phyloP scores from a whole-genome alignment of 2,888 invertebrate species.

The Boloria euphrosyne region DNA sequence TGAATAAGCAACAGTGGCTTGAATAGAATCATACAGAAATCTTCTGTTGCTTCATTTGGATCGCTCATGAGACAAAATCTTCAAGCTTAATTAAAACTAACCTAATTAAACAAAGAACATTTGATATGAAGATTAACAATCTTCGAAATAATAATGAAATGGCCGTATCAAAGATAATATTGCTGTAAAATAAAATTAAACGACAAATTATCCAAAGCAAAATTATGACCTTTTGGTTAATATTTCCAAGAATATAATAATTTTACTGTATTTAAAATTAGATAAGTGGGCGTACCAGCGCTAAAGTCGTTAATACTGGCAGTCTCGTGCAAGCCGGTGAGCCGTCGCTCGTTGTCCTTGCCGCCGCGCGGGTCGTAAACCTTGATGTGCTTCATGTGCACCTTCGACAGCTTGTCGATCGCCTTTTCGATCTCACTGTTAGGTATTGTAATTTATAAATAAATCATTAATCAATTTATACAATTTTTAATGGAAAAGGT shows the following conservation, averaged over 20 bases:
- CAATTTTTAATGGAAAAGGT: too few relatives aligned
- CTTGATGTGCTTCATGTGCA: slow-evolving; percentile 96
- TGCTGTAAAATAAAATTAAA: too few relatives aligned
- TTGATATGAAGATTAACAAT: too few relatives aligned
- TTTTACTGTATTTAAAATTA: not conserved
- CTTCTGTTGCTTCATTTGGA: not conserved
- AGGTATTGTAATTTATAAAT: not conserved
- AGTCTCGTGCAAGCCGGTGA: slow-evolving; percentile 98
- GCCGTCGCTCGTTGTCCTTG: slow-evolving; percentile 96
- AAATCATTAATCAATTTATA: too few relatives aligned
- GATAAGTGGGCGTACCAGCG: slow-evolving; percentile 79
- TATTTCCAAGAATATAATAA: not conserved
- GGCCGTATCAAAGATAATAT: too few relatives aligned
- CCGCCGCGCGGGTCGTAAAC: slow-evolving; percentile 98
- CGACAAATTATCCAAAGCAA: too few relatives aligned
- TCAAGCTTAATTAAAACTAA: too few relatives aligned
- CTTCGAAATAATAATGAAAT: too few relatives aligned
- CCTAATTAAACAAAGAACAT: too few relatives aligned
- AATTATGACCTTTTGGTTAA: too few relatives aligned
- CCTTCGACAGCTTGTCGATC: slow-evolving; percentile 95
- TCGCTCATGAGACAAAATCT: not conserved
- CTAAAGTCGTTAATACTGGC: slow-evolving; percentile 98
- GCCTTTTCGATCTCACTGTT: slow-evolving; percentile 95
- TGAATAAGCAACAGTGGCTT: too few relatives aligned
- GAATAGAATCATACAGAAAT: too few relatives aligned